These are phyloP conservation scores for Cremastobaeus sp. DNA, from an alignment of 2,888 invertebrate species.

Conservation along the genomic window DNA sequence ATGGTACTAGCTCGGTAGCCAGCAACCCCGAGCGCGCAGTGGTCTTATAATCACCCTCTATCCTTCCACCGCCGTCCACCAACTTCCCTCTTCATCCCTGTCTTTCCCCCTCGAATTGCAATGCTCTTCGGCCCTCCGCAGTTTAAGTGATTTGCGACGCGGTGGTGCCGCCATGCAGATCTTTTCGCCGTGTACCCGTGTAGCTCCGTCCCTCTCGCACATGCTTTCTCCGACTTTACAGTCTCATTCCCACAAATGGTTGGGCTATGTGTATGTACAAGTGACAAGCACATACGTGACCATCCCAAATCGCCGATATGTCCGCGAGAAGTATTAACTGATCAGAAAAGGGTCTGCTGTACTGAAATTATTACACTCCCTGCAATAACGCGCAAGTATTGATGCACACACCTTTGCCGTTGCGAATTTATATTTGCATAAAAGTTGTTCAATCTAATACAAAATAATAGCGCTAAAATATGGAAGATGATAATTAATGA, in stretches of 20 bases:
- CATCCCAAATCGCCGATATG: slow-evolving; percentile 52
- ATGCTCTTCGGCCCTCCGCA: slow-evolving; percentile 74
- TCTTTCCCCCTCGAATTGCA: slow-evolving; percentile 64
- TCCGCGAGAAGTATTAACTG: slow-evolving; percentile 58
- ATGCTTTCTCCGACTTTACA: background rate
- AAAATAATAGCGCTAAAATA: too few species aligned
- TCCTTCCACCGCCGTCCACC: slow-evolving; percentile 67
- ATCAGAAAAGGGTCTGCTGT: slow-evolving; percentile 51
- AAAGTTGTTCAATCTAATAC: too few species aligned
- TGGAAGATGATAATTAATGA: too few species aligned
- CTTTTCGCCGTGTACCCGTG: slow-evolving; percentile 75
- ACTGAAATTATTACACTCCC: slow-evolving; percentile 73
- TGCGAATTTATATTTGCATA: slow-evolving; percentile 31
- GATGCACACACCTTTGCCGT: slow-evolving; percentile 27
- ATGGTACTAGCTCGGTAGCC: slow-evolving; percentile 78
- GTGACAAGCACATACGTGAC: slow-evolving; percentile 52
- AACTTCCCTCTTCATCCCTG: slow-evolving; percentile 64
- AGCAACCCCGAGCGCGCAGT: slow-evolving; percentile 74
- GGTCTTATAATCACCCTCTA: slow-evolving; percentile 78
- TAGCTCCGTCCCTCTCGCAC: slow-evolving; percentile 37
- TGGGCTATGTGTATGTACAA: slow-evolving; percentile 47
- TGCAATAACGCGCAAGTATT: slow-evolving; percentile 71
- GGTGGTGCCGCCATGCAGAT: slow-evolving; percentile 78
- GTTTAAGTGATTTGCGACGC: slow-evolving; percentile 79
- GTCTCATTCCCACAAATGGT: background rate